Base-by-base conservation (phyloP, 1,140 invertebrate species). In the Drosophila kepulauana region DNA sequence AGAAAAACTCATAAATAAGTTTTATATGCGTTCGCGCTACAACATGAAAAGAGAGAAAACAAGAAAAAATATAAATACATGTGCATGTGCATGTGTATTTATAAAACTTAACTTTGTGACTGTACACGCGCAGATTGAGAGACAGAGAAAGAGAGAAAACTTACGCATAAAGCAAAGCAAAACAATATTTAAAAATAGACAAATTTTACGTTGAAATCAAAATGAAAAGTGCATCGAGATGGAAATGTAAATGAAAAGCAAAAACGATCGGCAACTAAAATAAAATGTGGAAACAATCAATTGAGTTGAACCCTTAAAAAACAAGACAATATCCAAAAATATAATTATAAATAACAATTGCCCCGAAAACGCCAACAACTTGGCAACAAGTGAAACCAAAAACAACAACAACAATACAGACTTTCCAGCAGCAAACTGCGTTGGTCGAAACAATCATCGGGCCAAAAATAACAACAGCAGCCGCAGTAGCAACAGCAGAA, bases 1-100 rank as follows among this genome's bases (percentile, higher is more conserved):
- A 81, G 85, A 85, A 76, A 90, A 90, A 89, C 81, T 88, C 85
- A 82, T 88, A 89, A 89, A 88, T 88, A 79, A 79, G 73, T 89
- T 85, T 89, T 80, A 84, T 88, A 78, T 79, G 82, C 77, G 52
- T 74, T 62, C 70, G 45, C 59, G 49, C 54, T 64, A 45, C 69
- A 62, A 75, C 54, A 65, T 52, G 58, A 78, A 71, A 58, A 71
- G 77, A 78, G 78, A 75, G 78, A 75, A 66, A 71, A 74, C 41
- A 68, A 57, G 49, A 64, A 61, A 38, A 58, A 38, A 59, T 38
- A 65, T 64, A 75, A 71, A 70, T 61, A 61, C 46, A 51, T 51
- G 35, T 54, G n/a, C 25, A 56, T 45, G 20, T 15, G 13, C 5
- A 35, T 41, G 13, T 68, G 57, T 61, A 74, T 74, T 68, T 58